Evolutionary conservation across 2,888 invertebrate genomes (phyloP), one percentile per base, ranked within the genome.

Genomic region (Strigamia maritima): DNA sequence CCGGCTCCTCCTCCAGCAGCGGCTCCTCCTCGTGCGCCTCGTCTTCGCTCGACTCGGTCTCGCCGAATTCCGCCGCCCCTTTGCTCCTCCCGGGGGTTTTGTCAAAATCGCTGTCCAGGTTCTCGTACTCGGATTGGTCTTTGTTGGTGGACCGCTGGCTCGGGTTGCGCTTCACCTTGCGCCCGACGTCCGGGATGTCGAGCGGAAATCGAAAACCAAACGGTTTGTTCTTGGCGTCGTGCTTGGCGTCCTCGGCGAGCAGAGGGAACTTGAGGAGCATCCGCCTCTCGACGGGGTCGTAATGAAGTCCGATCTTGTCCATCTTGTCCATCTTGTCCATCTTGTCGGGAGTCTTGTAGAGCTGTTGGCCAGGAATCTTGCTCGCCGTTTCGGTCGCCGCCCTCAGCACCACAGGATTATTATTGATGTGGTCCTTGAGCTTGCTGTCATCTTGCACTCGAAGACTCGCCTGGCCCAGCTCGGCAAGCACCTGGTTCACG

Each of bases 21-120:
- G 83, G 82, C 14, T 82, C 82, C 10, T 81, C 82, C 35, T 80
- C 80, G 8, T 81, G 81, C 75, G 83, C 83, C 65, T 83, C 83
- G 80, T 90, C 90, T 70, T 90, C 90, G 81, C 92, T 92, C 93
- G 93, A 93, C 84, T 93, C 93, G n/a, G 93, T 93, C 83, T 93
- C 92, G 86, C 93, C 93, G n/a, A 83, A 82, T 80, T 84, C 77
- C 22, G 22, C 35, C 8, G 28, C 16, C 6, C 16, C 38, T 8
- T 8, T 38, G 16, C 16, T 10, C 24, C 35, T 14, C 7, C 79
- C 22, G 31, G 49, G 78, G 14, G 70, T 44, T 31, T 31, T 26
- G 19, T 80, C 79, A 2, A 79, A 75, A 77, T 84, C 84, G 74
- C 84, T 84, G 75, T 84, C 84, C 54, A 84, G 80, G 79, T 85